Evolutionary conservation across 2,888 invertebrate genomes (phyloP).

Genomic region (Dugesia japonica): DNA sequence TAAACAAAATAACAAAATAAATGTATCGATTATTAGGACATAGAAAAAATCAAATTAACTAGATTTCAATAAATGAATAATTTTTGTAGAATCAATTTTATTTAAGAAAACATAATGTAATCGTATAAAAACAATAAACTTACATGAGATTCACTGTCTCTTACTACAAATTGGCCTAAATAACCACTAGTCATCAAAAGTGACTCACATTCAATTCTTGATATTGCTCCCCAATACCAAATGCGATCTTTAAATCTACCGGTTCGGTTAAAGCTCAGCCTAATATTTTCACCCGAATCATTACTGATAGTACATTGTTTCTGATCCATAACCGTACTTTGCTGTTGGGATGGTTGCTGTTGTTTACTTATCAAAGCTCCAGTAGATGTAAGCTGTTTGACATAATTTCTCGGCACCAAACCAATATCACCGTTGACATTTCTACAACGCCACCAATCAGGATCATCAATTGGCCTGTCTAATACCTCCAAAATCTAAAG

Average conservation of each 20-base stretch:
- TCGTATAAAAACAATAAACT: too few relatives aligned
- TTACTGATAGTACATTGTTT: neutral
- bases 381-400: slow-evolving; percentile 40
- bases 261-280: slow-evolving; percentile 25
- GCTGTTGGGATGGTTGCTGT: neutral
- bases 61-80: too few relatives aligned
- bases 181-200: slow-evolving; percentile 81
- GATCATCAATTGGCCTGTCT: slow-evolving; percentile 85
- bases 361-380: neutral
- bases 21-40: too few relatives aligned
- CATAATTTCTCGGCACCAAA: slow-evolving; percentile 63
- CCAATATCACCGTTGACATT: slow-evolving; percentile 80
- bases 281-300: neutral
- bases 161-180: slow-evolving; percentile 91
- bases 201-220: slow-evolving; percentile 84
- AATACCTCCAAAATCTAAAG: slow-evolving; percentile 55
- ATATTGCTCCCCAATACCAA: slow-evolving; percentile 92
- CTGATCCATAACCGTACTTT: neutral
- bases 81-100: too few relatives aligned
- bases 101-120: too few relatives aligned
- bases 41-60: too few relatives aligned
- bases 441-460: slow-evolving; percentile 92
- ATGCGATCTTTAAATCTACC: slow-evolving; percentile 46
- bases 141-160: slow-evolving; percentile 97
- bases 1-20: too few relatives aligned